Percentiles rank a stretch among this genome's conserved stretches.
These are phyloP conservation scores for Uloborus plumipes DNA, from an alignment of 2,888 invertebrate genomes.

Conservation along the genomic window DNA sequence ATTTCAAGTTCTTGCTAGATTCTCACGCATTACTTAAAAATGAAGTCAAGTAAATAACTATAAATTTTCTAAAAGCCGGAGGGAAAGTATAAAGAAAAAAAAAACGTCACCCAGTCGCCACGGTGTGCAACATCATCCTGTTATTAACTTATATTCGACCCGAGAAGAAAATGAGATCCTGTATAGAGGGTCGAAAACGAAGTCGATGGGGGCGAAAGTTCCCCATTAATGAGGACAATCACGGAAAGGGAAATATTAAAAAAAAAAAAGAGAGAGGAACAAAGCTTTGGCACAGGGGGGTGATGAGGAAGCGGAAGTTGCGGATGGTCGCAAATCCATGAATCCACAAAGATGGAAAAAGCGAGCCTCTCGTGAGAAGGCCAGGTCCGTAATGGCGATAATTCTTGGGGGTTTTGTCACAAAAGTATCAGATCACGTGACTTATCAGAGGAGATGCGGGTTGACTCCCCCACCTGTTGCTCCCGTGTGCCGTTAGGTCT, in stretches of 20 bases:
- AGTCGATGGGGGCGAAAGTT: neutral
- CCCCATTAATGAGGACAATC: neutral
- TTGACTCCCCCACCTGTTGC: slow-evolving; percentile 60
- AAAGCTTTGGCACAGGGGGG: neutral
- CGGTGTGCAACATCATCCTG: too few species aligned
- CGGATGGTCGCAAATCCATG: slow-evolving; percentile 59
- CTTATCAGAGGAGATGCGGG: slow-evolving; percentile 47
- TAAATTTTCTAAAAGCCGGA: too few species aligned
- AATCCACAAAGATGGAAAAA: slow-evolving; percentile 29
- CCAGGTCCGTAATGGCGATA: slow-evolving; percentile 17
- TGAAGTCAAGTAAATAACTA: too few species aligned
- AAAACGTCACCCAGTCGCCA: too few species aligned
- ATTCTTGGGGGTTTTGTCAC: slow-evolving; percentile 38
- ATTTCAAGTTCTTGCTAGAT: too few species aligned
- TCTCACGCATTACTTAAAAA: too few species aligned
- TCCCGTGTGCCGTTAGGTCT: too few species aligned
- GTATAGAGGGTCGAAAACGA: too few species aligned
- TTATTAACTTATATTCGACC: too few species aligned
- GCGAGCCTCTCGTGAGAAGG: slow-evolving; percentile 43
- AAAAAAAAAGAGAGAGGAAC: slow-evolving; percentile 9
- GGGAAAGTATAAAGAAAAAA: too few species aligned
- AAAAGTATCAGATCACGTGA: slow-evolving; percentile 43
- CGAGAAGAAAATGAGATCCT: too few species aligned
- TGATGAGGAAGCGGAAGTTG: slow-evolving; percentile 53
- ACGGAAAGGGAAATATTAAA: slow-evolving; percentile 19